phyloP scores from a whole-genome alignment of 2,888 invertebrate species.

The Meiosimyza decipiens region DNA sequence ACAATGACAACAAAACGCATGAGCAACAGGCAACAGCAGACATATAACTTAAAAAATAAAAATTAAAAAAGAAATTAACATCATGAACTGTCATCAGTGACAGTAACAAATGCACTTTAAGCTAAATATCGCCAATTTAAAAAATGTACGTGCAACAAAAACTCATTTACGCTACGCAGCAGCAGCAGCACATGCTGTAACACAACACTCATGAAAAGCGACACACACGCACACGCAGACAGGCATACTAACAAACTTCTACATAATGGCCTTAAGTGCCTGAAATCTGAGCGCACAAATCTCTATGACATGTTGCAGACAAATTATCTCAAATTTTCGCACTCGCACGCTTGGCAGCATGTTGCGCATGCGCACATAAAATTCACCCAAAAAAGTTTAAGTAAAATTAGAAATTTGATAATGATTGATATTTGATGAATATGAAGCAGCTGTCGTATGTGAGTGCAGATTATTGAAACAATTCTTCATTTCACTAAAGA shows the following conservation, averaged over 20 bases:
- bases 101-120: slow-evolving; percentile 21
- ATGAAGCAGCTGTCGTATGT: too few species aligned
- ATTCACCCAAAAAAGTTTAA: too few species aligned
- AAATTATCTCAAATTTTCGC: not conserved
- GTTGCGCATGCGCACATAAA: slow-evolving; percentile 13
- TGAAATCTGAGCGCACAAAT: not conserved
- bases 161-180: not conserved
- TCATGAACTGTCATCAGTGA: slow-evolving; percentile 19
- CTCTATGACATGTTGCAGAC: slow-evolving; percentile 7
- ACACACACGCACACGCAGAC: too few species aligned
- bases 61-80: too few species aligned
- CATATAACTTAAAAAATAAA: too few species aligned
- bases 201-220: not conserved
- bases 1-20: too few species aligned
- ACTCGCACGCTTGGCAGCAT: not conserved
- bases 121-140: not conserved
- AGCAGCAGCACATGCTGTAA: not conserved
- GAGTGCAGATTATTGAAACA: not conserved
- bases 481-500: too few species aligned
- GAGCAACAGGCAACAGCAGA: too few species aligned
- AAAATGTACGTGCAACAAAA: slow-evolving; percentile 1
- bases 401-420: too few species aligned
- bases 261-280: not conserved
- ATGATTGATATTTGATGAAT: too few species aligned
- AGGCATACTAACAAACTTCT: not conserved